Evolutionary conservation across 2,113 vertebrate species (phyloP).

Genomic region (Python bivittatus): DNA sequence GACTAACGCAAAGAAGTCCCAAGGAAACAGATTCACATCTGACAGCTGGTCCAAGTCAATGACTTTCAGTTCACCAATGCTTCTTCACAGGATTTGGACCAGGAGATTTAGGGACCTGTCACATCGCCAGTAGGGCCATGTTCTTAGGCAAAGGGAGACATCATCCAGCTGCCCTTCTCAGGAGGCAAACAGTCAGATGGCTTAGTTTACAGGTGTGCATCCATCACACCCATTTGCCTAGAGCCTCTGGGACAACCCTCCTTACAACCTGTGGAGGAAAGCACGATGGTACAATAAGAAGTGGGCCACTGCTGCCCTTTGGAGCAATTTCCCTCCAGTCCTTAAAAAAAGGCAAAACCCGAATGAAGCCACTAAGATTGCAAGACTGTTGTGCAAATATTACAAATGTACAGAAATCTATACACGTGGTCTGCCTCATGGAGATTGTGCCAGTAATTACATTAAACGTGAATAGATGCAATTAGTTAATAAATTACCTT

Average conservation of each 20-base stretch:
- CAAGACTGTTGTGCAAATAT: background rate
- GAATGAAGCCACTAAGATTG: background rate
- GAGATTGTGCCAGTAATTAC: conserved; percentile 4
- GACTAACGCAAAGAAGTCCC: background rate
- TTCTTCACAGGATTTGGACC: background rate
- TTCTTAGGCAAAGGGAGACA: background rate
- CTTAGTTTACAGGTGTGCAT: background rate
- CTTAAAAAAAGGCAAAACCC: background rate
- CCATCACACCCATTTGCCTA: background rate
- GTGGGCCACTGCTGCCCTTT: background rate
- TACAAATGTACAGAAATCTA: background rate
- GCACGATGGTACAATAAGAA: background rate
- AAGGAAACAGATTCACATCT: background rate
- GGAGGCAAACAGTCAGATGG: background rate
- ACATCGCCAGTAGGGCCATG: background rate
- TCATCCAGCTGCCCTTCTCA: background rate
- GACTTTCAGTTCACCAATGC: background rate
- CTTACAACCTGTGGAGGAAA: background rate
- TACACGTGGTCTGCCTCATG: background rate
- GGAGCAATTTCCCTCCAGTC: background rate
- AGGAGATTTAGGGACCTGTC: background rate
- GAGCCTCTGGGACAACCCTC: background rate
- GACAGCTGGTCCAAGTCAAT: background rate
- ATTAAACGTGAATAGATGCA: conserved; percentile 19
- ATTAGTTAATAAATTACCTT: conserved; percentile 25